Evolutionary conservation across 2,113 vertebrate species (phyloP), one percentile per base, ranked within the genome.

Genomic region (Deroptyus accipitrinus): DNA sequence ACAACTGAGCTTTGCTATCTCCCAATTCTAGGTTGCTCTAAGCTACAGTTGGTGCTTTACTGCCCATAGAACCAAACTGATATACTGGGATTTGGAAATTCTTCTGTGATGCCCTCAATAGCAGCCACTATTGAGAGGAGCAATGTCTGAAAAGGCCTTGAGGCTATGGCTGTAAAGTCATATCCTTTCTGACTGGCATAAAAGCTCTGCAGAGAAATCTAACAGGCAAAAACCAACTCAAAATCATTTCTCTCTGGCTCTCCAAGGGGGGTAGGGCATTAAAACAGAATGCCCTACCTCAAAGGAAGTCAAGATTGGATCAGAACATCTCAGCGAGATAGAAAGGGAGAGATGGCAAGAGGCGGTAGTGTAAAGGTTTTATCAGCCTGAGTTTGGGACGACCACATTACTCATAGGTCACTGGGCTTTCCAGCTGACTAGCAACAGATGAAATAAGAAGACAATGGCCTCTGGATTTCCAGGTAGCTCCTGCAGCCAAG

Each of bases 361-460:
- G 59, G 54, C 9, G 3, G 83, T 33, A 84, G 86, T 46, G 70
- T 69, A 91, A 96, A 94, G 96, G 88, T 96, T 97, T 92, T 83
- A 92, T 84, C 96, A 96, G 94, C 81, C 80, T 94, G 91, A 51
- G 77, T 22, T 94, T 94, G 78, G 69, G 75, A 94, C 70, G 96
- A 90, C 94, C 96, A 85, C 83, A 77, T 97, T 94, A 94, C 86
- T 96, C 78, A 80, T 10, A 94, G 96, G 94, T 96, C 96, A 94
- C 70, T 69, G 81, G 87, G 70, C 70, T 94, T 96, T 96, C 92
- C 86, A 96, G 92, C 59, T 97, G 92, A 96, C 74, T 96, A 92
- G 89, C 9, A 6, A 92, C 63, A 91, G 88, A 96, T 59, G 92
- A 95, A 96, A 94, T 96, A 94, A 94, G 74, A 85, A 92, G 90